A percentile compares a stretch with the other conserved stretches of the same genome.
phyloP scores from a whole-genome alignment of 1,140 invertebrate genomes.

The Nomia melanderi region DNA sequence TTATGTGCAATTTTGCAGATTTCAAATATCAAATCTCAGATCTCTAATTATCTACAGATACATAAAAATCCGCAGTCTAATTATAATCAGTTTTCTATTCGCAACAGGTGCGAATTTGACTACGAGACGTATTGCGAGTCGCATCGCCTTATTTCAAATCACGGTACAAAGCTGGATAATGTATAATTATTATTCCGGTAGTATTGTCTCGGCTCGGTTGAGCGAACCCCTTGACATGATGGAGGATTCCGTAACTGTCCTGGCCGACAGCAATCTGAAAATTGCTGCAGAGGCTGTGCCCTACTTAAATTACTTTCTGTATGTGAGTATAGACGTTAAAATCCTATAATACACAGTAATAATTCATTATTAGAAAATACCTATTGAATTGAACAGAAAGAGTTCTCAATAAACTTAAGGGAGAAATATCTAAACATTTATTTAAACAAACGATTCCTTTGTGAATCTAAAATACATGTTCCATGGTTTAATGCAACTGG shows the following conservation, averaged over 20 bases:
- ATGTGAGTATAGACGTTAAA: constrained; percentile 58
- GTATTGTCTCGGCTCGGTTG: constrained; percentile 74
- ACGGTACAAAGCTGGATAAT: constrained; percentile 70
- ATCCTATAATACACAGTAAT: neutral
- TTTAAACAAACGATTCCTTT: too few species aligned
- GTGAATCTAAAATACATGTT: too few species aligned
- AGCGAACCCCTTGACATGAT: constrained; percentile 72
- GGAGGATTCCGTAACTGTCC: constrained; percentile 72
- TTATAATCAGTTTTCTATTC: neutral
- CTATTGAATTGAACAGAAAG: too few species aligned
- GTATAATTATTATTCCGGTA: constrained; percentile 74
- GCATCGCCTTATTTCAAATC: constrained; percentile 65
- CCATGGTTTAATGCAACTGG: too few species aligned
- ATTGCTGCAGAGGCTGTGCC: constrained; percentile 70
- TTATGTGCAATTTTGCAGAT: too few species aligned
- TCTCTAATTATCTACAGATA: too few species aligned
- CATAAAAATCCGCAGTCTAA: too few species aligned
- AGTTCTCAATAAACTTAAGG: too few species aligned
- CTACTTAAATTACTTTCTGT: constrained; percentile 70
- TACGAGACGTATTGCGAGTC: constrained; percentile 54
- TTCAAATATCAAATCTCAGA: too few species aligned
- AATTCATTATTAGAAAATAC: too few species aligned
- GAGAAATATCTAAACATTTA: too few species aligned
- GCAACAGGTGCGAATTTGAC: constrained; percentile 57
- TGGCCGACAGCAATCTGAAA: constrained; percentile 66